Base-by-base conservation (phyloP, 2,797 vertebrate species). In the Meda fulgida region DNA sequence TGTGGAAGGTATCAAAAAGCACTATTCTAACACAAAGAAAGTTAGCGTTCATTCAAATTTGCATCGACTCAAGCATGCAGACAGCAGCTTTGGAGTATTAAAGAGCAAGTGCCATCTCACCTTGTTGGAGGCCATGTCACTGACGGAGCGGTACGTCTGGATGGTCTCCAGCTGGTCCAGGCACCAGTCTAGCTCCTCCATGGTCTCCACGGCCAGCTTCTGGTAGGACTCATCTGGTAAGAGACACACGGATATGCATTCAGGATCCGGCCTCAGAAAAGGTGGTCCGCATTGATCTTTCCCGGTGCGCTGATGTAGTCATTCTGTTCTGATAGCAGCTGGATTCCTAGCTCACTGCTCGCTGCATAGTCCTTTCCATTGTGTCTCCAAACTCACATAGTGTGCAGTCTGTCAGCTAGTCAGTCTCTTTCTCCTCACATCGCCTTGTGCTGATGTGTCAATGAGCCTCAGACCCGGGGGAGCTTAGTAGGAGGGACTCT, bases 51-150 rank as follows among this genome's bases (percentile, higher is more conserved):
- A 7, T 65, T 29, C 13, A 65, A 31, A 29, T 16, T 7, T 63
- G 60, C 26, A 29, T 63, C 10, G 5, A 16, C 26, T 31, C 13
- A 3, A 63, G 6, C 60, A 7, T 48, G 4, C 23, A 26, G 53
- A 60, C 29, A 78, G 55, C 6, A 63, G 13, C 21, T 5, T 16
- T 16, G 5, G 21, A 43, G 36, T 65, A n/a, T 21, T 65, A 13
- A 46, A 14, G 21, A n/a, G 58, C 21, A 21, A 21, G 66, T 43
- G 38, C 16, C 26, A 10, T 70, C 96, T 93, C 96, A 99, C 98
- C 97, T 99, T 99, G 91, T 97, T 98, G 34, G 98, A 99, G 87
- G 98, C 98, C 98, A 99, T 99, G 95, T 99, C 98, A 18, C 98
- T 99, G 94, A 99, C 98, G 3, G 98, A 99, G 89, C 97, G 96